A percentile compares a stretch with the other conserved stretches of the same genome.
Conservation (phyloP, 30 jellyfish, hydroid and myxozoan species). For the Aurelia aurita region DNA sequence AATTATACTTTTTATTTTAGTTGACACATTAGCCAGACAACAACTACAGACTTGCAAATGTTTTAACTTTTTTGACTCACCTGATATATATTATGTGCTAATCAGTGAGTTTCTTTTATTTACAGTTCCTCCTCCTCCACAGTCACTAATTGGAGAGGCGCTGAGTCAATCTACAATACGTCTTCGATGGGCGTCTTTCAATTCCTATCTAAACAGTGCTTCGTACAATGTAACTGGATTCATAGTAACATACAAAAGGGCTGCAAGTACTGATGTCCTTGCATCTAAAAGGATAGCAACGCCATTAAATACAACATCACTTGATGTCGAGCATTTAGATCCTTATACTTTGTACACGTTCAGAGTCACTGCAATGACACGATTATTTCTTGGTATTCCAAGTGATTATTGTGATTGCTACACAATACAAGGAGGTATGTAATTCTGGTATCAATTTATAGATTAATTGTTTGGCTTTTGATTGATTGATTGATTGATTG, state of each 20-base stretch:
- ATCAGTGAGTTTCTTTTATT: background rate
- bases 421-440: slow-evolving; percentile 35
- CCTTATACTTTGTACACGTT: background rate
- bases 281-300: slow-evolving; percentile 5
- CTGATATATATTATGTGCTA: background rate
- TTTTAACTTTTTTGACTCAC: too few species aligned
- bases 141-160: background rate
- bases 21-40: too few species aligned
- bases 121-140: slow-evolving; percentile 27
- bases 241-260: slow-evolving; percentile 6
- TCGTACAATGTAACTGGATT: slow-evolving; percentile 19
- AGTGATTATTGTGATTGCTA: slow-evolving; percentile 3
- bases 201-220: background rate
- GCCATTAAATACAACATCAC: background rate
- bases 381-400: slow-evolving; percentile 18
- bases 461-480: too few species aligned
- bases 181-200: slow-evolving; percentile 5
- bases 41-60: too few species aligned
- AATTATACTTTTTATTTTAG: too few species aligned
- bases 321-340: slow-evolving; percentile 13
- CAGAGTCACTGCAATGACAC: slow-evolving; percentile 10
- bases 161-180: slow-evolving; percentile 8
- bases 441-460: too few species aligned
- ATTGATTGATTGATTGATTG: too few species aligned
- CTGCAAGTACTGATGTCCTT: background rate